These are phyloP conservation scores for Trematomus bernacchii DNA, from an alignment of 2,797 vertebrate genomes.

Conservation along the genomic window DNA sequence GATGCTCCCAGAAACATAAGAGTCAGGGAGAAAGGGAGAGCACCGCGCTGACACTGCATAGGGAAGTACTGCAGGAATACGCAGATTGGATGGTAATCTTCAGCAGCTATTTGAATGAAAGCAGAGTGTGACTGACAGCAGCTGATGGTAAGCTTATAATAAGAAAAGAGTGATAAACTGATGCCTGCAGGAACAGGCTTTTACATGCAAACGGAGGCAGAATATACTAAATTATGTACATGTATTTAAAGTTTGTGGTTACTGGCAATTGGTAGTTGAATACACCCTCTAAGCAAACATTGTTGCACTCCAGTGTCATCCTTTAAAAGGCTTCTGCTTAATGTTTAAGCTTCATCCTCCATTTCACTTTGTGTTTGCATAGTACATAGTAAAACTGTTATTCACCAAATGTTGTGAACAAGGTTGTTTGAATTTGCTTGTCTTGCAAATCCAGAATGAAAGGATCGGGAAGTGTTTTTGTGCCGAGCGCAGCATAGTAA, in stretches of 20 bases:
- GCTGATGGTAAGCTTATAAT: conserved; percentile 75
- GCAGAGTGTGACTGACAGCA: conserved; percentile 39
- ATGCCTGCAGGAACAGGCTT: background rate
- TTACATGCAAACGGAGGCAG: background rate
- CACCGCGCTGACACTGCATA: conserved; percentile 25
- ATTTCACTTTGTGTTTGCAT: background rate
- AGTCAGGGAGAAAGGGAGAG: conserved; percentile 42
- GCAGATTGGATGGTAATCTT: conserved; percentile 45
- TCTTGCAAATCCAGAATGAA: conserved; percentile 12
- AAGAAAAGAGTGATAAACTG: background rate
- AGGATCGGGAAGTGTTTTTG: background rate
- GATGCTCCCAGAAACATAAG: conserved; percentile 59
- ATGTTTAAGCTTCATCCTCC: background rate
- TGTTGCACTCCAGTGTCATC: background rate
- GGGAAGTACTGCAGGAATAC: conserved; percentile 23
- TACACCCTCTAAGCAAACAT: conserved; percentile 17
- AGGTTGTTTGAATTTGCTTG: background rate
- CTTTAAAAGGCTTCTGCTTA: background rate
- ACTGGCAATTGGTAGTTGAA: too few relatives aligned
- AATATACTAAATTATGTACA: background rate
- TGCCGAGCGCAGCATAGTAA: background rate
- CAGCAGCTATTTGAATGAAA: conserved; percentile 54
- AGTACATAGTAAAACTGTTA: background rate
- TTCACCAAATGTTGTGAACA: background rate
- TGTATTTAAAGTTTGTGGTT: background rate